These are phyloP conservation scores for Lepetodrilus schrolli DNA, from an alignment of 2,888 invertebrate species.

Conservation along the genomic window DNA sequence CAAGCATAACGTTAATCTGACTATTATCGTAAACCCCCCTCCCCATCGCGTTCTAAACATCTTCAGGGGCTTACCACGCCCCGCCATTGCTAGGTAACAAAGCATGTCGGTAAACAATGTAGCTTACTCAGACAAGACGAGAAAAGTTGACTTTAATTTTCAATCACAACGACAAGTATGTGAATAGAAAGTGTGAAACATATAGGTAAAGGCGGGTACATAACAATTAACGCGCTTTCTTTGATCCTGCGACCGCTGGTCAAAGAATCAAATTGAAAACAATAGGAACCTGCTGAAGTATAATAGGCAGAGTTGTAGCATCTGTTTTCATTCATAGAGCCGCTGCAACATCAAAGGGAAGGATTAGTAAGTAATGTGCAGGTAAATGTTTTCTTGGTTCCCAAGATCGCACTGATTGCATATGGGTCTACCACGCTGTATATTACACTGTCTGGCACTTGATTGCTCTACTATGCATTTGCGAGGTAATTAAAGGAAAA, in stretches of 20 bases:
- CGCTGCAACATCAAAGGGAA: too few relatives aligned
- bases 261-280: constrained; percentile 17
- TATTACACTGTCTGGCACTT: too few relatives aligned
- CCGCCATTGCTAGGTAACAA: background rate
- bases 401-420: too few relatives aligned
- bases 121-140: background rate
- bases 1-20: background rate
- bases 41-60: background rate
- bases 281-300: background rate
- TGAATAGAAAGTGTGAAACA: background rate
- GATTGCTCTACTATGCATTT: too few relatives aligned
- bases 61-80: background rate
- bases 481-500: too few relatives aligned
- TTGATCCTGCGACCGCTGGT: background rate
- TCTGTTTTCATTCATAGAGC: background rate
- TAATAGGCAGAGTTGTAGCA: background rate
- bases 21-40: background rate
- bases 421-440: too few relatives aligned
- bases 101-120: background rate
- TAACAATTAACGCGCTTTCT: background rate
- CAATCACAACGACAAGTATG: background rate
- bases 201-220: background rate
- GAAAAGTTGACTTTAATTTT: background rate
- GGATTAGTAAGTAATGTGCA: too few relatives aligned
- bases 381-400: too few relatives aligned